Conservation (phyloP, 2,888 invertebrate species). For the Clunio marinus region DNA sequence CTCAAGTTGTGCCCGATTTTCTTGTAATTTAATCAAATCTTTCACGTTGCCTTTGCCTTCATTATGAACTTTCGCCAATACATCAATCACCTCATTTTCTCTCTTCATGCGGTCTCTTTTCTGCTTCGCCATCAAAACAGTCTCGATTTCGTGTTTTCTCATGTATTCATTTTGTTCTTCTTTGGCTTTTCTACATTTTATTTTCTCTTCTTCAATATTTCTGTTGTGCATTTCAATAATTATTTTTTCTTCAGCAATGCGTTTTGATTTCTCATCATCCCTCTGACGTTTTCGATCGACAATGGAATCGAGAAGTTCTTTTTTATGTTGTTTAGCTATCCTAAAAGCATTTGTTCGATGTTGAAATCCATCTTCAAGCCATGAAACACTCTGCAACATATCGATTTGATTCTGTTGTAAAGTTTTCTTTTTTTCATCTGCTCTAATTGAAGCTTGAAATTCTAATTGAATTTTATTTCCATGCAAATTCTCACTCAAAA, state of each 20-base stretch:
- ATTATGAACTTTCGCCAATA: slow-evolving; percentile 21
- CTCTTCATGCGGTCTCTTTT: slow-evolving; percentile 9
- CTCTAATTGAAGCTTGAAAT: not conserved
- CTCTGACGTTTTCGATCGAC: not conserved
- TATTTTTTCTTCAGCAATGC: not conserved
- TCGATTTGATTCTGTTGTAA: slow-evolving; percentile 10
- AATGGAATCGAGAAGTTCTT: not conserved
- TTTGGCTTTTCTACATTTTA: not conserved
- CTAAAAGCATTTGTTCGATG: slow-evolving; percentile 27
- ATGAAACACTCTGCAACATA: slow-evolving; percentile 18
- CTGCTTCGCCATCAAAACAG: slow-evolving; percentile 23
- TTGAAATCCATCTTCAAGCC: slow-evolving; percentile 17
- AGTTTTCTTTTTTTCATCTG: slow-evolving; percentile 25
- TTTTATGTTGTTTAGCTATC: slow-evolving; percentile 23
- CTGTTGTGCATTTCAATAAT: not conserved
- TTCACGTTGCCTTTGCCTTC: slow-evolving; percentile 24
- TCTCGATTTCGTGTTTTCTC: slow-evolving; percentile 17
- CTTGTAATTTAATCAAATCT: slow-evolving; percentile 14
- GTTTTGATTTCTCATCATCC: not conserved
- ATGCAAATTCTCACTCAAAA: slow-evolving; percentile 27
- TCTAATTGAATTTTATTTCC: slow-evolving; percentile 20
- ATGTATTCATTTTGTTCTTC: slow-evolving; percentile 23
- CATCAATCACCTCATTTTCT: slow-evolving; percentile 25
- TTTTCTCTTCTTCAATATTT: slow-evolving; percentile 9
- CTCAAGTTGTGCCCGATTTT: not conserved